Percentiles rank a stretch among this genome's conserved stretches.
These are phyloP conservation scores for Phalanger gymnotis DNA, from an alignment of 2,797 vertebrate genomes.

Conservation along the genomic window DNA sequence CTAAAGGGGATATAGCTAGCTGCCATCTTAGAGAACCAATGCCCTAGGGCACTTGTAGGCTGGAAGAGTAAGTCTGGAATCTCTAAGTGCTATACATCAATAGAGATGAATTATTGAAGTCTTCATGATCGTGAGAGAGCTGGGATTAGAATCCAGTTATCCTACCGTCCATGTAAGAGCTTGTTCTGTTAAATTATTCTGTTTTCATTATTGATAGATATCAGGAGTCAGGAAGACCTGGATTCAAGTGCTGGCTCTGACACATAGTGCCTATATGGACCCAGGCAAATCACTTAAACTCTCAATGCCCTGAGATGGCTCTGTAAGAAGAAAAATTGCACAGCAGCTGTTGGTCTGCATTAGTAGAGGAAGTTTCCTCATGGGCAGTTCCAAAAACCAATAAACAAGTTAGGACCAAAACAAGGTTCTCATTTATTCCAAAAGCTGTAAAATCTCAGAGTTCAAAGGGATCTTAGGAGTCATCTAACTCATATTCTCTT, in stretches of 20 bases:
- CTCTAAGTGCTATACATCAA: neutral
- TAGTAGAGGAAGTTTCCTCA: neutral
- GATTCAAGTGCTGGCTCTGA: neutral
- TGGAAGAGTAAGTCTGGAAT: neutral
- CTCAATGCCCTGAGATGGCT: neutral
- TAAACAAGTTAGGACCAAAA: neutral
- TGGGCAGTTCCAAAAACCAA: neutral
- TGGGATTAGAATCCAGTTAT: neutral
- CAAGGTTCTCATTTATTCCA: neutral
- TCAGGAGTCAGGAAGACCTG: neutral
- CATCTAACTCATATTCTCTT: neutral
- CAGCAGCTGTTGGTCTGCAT: neutral
- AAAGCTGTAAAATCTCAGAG: neutral
- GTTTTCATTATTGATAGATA: neutral
- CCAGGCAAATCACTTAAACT: neutral
- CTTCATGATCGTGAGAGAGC: neutral
- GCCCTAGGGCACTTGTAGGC: too few relatives aligned
- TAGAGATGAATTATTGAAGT: neutral
- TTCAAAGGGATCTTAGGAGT: neutral
- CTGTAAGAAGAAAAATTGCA: neutral
- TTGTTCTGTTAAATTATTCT: neutral
- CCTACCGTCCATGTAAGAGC: neutral
- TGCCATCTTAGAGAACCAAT: neutral
- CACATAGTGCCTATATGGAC: neutral
- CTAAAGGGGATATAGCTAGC: neutral